These are phyloP conservation scores for Menidia beryllina DNA, from an alignment of 2,113 vertebrate species.

Conservation along the genomic window DNA sequence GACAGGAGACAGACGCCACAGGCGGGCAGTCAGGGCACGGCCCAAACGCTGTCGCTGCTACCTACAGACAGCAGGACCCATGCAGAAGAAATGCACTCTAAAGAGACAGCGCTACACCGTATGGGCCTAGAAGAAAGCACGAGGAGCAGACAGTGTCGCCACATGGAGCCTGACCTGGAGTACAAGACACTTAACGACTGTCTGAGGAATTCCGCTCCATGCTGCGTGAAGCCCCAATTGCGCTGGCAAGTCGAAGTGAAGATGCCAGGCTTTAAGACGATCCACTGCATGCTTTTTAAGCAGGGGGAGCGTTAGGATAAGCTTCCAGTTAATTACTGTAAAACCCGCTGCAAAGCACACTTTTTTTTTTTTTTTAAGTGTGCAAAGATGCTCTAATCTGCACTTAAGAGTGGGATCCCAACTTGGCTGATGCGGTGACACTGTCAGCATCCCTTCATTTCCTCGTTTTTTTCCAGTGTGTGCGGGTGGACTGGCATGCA, in stretches of 20 bases:
- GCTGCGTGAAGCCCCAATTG: constrained; percentile 21
- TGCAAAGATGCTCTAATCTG: background rate
- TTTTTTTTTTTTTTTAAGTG: background rate
- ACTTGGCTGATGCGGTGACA: constrained; percentile 54
- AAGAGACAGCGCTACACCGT: constrained; percentile 27
- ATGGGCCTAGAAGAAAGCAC: constrained; percentile 49
- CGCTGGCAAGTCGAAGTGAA: background rate
- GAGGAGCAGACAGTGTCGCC: constrained; percentile 65
- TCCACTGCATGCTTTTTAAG: constrained; percentile 21
- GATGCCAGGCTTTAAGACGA: constrained; percentile 23
- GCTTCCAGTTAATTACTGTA: constrained; percentile 1
- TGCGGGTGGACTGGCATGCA: constrained; percentile 63
- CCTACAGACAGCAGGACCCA: constrained; percentile 49
- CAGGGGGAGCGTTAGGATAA: background rate
- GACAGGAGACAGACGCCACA: constrained; percentile 17
- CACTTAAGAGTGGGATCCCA: constrained; percentile 4
- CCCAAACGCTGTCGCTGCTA: constrained; percentile 21
- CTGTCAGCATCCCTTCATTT: constrained; percentile 35
- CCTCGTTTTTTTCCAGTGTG: constrained; percentile 19
- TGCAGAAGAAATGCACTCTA: constrained; percentile 65
- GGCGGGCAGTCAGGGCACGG: constrained; percentile 37
- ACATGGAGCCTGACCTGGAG: constrained; percentile 51
- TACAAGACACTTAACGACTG: constrained; percentile 27
- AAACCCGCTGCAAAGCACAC: constrained; percentile 7
- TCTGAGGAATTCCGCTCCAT: constrained; percentile 31